Conservation (phyloP, 1,140 invertebrate species). For the Drosophila repleta region DNA sequence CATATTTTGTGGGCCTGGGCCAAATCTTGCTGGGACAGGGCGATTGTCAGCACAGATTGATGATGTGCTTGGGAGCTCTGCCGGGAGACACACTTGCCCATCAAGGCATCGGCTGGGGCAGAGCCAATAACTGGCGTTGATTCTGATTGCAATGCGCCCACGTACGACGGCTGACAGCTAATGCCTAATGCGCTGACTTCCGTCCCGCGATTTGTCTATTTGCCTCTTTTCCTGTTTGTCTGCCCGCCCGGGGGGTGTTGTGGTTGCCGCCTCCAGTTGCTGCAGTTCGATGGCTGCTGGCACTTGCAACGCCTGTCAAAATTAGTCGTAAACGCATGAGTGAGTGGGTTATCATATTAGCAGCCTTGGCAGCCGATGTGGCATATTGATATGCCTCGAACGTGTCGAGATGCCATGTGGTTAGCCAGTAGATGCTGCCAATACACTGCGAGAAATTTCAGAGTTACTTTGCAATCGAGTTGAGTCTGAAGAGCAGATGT, state of each 20-base stretch:
- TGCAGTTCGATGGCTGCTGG: not conserved
- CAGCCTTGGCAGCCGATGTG: constrained; percentile 11
- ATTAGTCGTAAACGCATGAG: constrained; percentile 62
- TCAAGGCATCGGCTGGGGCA: constrained; percentile 20
- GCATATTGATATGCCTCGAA: constrained; percentile 69
- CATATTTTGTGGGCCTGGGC: constrained; percentile 79
- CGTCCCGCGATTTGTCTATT: not conserved
- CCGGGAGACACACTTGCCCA: constrained; percentile 83
- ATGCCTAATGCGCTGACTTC: constrained; percentile 36
- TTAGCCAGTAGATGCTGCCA: constrained; percentile 43
- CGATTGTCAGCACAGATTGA: constrained; percentile 79
- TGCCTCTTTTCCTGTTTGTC: not conserved
- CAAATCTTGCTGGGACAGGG: constrained; percentile 77
- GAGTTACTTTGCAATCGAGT: too few relatives aligned
- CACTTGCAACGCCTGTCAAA: constrained; percentile 24
- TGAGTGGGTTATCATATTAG: constrained; percentile 56
- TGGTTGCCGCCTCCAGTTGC: not conserved
- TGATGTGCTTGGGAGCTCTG: constrained; percentile 65
- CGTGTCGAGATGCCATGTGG: constrained; percentile 43
- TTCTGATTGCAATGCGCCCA: constrained; percentile 22
- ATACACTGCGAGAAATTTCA: constrained; percentile 26
- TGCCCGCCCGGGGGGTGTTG: not conserved
- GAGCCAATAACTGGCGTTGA: constrained; percentile 7
- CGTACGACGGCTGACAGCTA: constrained; percentile 27
- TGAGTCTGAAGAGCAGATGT: not conserved